Base-by-base conservation (phyloP, 2,888 invertebrate genomes). In the Diarsia dahlii region DNA sequence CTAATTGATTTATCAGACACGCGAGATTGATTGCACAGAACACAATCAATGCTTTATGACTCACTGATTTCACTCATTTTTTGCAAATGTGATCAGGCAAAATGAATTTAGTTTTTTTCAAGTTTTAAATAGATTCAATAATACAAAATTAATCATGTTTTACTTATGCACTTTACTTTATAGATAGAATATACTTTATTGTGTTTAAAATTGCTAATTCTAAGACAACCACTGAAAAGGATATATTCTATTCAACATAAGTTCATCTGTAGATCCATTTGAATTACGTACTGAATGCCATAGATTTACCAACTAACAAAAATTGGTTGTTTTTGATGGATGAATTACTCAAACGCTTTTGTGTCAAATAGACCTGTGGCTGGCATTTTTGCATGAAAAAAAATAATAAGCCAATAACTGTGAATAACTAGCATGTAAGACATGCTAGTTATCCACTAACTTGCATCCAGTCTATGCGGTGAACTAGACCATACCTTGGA, bases 1-100 rank as follows among this genome's bases (percentile, higher is more conserved):
- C 0, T 64, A 79, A 80, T 77, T 71, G 64, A 80, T 77, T 46
- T 56, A 52, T 23, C 50, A 64, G 56, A 71, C 50, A 78, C 2
- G n/a, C 73, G 28, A 72, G 46, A 54, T 71, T 64, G 23, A 64
- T 46, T 50, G 20, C 46, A 48, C 13, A 13, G 34, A 64, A 46
- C 20, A 52, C 15, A 15, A 68, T 46, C 10, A 1, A n/a, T 23
- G 18, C 39, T 23, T 34, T 54, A 72, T 72, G 73, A 72, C 34
- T 77, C 73, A 52, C 10, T 28, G 12, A 46, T 8, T 34, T 34
- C 3, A 5, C 4, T 34, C 0, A 20, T 20, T 63, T 80, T 80
- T 66, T 66, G 48, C 63, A 34, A 48, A 39, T 1, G 65, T 65
- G 34, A 52, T 64, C 23, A 34, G 13, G 52, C 23, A 34, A 18